Evolutionary conservation across 1,140 invertebrate genomes (phyloP), one percentile per base, ranked within the genome.

Genomic region (Tetramorium simillimum): DNA sequence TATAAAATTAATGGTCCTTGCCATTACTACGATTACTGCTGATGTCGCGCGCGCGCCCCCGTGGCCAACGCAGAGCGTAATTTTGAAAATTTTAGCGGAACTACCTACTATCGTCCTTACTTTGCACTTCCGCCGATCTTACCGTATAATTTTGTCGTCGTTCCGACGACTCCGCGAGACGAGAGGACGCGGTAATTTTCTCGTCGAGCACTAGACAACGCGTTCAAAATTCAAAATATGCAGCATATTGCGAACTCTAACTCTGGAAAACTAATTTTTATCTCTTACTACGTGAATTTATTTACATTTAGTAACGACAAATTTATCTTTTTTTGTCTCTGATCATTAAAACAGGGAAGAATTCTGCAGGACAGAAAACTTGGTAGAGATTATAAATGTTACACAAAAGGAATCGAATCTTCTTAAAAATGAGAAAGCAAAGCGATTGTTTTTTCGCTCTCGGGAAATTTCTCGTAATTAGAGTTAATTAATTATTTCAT

Each of bases 31-130:
- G 10, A 67, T 65, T 81, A 70, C 37, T 53, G 33, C 21, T 40
- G 28, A 56, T 49, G 33, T 67, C 62, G 60, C 49, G 16, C 14
- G 12, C 14, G 12, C 76, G 14, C 9, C 0, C n/a, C 1, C 21
- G 16, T 53, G 67, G 77, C 49, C 16, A n/a, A 81, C 16, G 33
- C 21, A 7, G 51, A 24, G 24, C 37, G 49, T 56, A 81, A 81
- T 81, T 81, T 81, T 56, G 78, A 81, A 81, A 81, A 70, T 81
- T 81, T 81, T 24, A 43, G 0, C 78, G 37, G 21, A 81, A 70
- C 63, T 70, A 56, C 10, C 65, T 70, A 12, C 78, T 49, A 43
- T 81, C 73, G 33, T 56, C 49, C 78, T 81, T 70, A 81, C 78
- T 81, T 81, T 70, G 78, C 63, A 58, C 63, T 81, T 81, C 63